phyloP scores from a whole-genome alignment of 2,888 invertebrate species.

The Thecophora atra region DNA sequence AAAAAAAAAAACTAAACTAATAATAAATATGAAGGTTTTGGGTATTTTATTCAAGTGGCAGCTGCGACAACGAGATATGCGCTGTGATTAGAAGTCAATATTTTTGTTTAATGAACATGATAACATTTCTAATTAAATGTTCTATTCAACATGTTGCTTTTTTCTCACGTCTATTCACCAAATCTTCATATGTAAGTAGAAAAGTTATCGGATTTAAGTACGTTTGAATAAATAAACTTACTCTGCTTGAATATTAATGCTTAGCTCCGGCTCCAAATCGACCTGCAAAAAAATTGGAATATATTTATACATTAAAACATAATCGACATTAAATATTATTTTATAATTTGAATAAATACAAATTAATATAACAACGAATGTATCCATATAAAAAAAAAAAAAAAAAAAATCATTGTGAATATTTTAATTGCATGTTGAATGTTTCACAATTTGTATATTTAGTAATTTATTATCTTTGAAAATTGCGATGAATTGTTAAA shows the following conservation, averaged over 20 bases:
- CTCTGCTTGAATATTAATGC: conserved; percentile 80
- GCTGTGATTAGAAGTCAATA: conserved; percentile 6
- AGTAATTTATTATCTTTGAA: too few relatives aligned
- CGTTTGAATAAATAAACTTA: conserved; percentile 71
- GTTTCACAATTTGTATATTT: too few relatives aligned
- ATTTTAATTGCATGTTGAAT: too few relatives aligned
- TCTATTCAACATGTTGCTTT: conserved; percentile 13
- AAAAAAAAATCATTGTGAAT: too few relatives aligned
- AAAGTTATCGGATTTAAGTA: not conserved
- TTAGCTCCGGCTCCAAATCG: conserved; percentile 81
- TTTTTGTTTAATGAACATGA: conserved; percentile 17
- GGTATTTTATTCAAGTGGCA: not conserved
- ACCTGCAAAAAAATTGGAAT: conserved; percentile 70
- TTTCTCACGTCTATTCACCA: conserved; percentile 20
- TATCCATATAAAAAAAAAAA: too few relatives aligned
- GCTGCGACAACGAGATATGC: conserved; percentile 16
- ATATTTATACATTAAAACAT: conserved; percentile 13
- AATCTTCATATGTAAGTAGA: not conserved
- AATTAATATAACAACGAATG: too few relatives aligned
- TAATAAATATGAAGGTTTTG: not conserved
- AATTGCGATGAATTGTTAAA: too few relatives aligned
- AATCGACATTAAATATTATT: not conserved
- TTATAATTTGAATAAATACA: too few relatives aligned
- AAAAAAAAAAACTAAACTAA: not conserved
- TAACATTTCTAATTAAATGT: conserved; percentile 13